phyloP scores from a whole-genome alignment of 2,113 vertebrate genomes.

The Thymallus thymallus region DNA sequence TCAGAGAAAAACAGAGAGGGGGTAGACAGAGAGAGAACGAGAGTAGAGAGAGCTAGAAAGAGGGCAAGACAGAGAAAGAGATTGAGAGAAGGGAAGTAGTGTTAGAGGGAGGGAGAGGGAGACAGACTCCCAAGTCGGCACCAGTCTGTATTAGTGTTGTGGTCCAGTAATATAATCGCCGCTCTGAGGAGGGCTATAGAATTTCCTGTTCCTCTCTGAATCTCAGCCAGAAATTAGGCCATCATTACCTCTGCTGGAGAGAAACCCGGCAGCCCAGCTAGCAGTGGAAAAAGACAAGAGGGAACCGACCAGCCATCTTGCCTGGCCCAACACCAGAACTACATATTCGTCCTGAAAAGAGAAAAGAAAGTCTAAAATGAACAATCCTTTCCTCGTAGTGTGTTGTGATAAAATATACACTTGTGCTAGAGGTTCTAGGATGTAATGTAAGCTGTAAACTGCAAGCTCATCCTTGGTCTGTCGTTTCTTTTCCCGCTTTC shows the following conservation, averaged over 20 bases:
- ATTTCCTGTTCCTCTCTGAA: conserved; percentile 62
- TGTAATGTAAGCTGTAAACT: too few relatives aligned
- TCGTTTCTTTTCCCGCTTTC: too few relatives aligned
- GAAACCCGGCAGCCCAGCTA: conserved; percentile 11
- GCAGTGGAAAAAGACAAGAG: neutral
- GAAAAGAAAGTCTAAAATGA: too few relatives aligned
- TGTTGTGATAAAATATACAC: too few relatives aligned
- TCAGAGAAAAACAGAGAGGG: neutral
- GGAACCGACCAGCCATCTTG: too few relatives aligned
- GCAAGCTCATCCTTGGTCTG: too few relatives aligned
- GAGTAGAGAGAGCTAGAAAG: neutral
- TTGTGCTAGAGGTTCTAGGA: too few relatives aligned
- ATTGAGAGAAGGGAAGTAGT: neutral
- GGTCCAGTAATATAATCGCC: conserved; percentile 65
- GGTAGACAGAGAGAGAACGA: neutral
- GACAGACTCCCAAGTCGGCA: conserved; percentile 51
- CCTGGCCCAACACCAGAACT: too few relatives aligned
- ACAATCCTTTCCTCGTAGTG: too few relatives aligned
- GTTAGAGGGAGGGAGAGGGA: neutral
- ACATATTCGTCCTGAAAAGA: too few relatives aligned
- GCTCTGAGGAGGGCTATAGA: conserved; percentile 61
- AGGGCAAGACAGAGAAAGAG: neutral
- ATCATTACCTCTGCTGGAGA: conserved; percentile 45
- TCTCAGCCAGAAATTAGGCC: conserved; percentile 58
- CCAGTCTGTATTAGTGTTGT: conserved; percentile 62